These are phyloP conservation scores for Tenthredo amoena DNA, from an alignment of 2,888 invertebrate species.

Conservation along the genomic window DNA sequence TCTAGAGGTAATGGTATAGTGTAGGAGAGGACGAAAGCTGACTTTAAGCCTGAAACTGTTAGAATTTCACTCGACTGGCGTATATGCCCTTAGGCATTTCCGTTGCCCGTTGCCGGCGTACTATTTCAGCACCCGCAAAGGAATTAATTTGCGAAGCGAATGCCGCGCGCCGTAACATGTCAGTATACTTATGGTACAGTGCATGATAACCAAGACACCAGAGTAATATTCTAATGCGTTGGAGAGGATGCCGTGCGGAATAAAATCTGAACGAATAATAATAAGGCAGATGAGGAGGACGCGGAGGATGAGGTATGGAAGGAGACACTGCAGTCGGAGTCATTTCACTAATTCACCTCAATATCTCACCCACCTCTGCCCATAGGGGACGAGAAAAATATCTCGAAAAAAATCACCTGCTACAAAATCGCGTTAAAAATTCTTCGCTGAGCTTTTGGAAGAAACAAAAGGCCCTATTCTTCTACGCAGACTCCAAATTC, in stretches of 20 bases:
- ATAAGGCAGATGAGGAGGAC: slow-evolving; percentile 34
- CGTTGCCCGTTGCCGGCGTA: slow-evolving; percentile 35
- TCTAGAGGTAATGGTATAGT: not conserved
- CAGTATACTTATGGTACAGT: not conserved
- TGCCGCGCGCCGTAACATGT: not conserved
- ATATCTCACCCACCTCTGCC: not conserved
- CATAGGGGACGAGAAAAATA: not conserved
- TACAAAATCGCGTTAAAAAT: not conserved
- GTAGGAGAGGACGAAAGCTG: not conserved
- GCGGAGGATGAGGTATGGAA: not conserved
- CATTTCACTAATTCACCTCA: slow-evolving; percentile 49
- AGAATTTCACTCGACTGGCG: slow-evolving; percentile 10
- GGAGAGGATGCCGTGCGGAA: slow-evolving; percentile 44
- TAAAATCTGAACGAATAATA: slow-evolving; percentile 48
- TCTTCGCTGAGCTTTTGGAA: not conserved
- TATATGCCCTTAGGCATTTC: slow-evolving; percentile 45
- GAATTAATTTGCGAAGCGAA: slow-evolving; percentile 47
- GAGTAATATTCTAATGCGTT: slow-evolving; percentile 52
- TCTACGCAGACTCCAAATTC: not conserved
- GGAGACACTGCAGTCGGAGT: slow-evolving; percentile 16
- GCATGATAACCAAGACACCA: slow-evolving; percentile 9
- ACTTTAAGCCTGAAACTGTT: slow-evolving; percentile 39
- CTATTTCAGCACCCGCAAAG: slow-evolving; percentile 43
- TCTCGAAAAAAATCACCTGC: not conserved
- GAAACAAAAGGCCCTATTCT: not conserved